phyloP scores from a whole-genome alignment of 1,140 invertebrate species.

The Portunus trituberculatus region DNA sequence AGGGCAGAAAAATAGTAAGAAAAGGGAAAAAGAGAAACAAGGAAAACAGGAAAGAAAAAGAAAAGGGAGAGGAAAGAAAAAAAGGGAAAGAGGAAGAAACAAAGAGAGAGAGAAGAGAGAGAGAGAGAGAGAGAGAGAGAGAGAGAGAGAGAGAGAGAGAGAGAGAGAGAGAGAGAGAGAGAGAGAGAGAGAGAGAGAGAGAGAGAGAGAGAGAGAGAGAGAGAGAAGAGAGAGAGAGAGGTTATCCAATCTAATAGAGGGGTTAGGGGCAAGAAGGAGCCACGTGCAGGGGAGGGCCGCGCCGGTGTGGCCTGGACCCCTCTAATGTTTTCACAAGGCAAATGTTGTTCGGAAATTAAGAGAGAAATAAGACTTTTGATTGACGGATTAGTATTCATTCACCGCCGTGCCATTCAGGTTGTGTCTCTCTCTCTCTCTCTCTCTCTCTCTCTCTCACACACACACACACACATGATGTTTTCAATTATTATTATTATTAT shows the following conservation, averaged over 20 bases:
- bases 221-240: not conserved
- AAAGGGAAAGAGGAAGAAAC: too few relatives aligned
- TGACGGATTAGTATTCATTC: conserved; percentile 57
- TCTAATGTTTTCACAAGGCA: conserved; percentile 65
- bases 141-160: not conserved
- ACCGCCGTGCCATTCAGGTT: not conserved
- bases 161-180: not conserved
- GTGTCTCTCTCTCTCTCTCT: conserved; percentile 24
- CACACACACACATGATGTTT: too few relatives aligned
- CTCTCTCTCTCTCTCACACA: not conserved
- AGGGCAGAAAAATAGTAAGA: not conserved
- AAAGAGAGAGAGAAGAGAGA: not conserved
- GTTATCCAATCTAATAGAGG: not conserved
- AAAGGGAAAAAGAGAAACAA: not conserved
- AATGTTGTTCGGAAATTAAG: conserved; percentile 68
- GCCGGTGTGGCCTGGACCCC: not conserved
- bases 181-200: not conserved
- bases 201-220: not conserved
- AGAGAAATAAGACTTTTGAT: conserved; percentile 67
- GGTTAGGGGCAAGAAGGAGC: too few relatives aligned
- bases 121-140: too few relatives aligned
- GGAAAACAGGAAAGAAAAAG: not conserved
- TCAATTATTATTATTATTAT: too few relatives aligned
- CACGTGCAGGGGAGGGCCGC: not conserved
- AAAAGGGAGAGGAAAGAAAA: not conserved